phyloP scores from a whole-genome alignment of 92 coral and sea anemone genomes.

The Epizoanthus fatuus region DNA sequence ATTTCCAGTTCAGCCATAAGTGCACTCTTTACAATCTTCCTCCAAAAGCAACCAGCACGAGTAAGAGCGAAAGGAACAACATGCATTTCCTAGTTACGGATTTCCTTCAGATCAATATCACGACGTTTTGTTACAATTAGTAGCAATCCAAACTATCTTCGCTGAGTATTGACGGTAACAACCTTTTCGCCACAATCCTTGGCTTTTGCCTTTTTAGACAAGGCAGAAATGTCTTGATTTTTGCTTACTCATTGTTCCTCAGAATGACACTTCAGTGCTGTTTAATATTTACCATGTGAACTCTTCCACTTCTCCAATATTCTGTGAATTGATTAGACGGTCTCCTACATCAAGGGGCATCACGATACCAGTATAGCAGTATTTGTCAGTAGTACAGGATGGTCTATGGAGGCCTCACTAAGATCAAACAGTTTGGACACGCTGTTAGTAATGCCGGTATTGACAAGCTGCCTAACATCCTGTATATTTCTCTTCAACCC shows the following conservation, averaged over 20 bases:
- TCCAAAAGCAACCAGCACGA: conserved; percentile 37
- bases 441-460: conserved; percentile 48
- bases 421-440: conserved; percentile 75
- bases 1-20: not conserved
- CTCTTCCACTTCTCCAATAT: conserved; percentile 37
- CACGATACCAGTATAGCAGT: conserved; percentile 67
- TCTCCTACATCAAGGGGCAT: conserved; percentile 60
- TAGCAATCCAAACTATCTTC: no score
- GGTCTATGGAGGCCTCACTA: conserved; percentile 46
- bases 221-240: conserved; percentile 65
- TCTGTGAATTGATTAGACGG: no score
- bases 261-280: conserved; percentile 56
- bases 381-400: conserved; percentile 54
- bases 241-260: conserved; percentile 53
- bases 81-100: no score
- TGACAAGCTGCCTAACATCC: conserved; percentile 62
- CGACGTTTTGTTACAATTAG: no score
- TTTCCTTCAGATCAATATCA: no score
- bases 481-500: conserved; percentile 59
- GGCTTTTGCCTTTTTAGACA: conserved; percentile 45
- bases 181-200: not conserved
- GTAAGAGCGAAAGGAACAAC: conserved; percentile 17
- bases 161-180: no score
- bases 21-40: conserved; percentile 54
- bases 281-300: conserved; percentile 51